Conservation (phyloP, 2,113 vertebrate genomes). For the Rhynchomys soricoides region DNA sequence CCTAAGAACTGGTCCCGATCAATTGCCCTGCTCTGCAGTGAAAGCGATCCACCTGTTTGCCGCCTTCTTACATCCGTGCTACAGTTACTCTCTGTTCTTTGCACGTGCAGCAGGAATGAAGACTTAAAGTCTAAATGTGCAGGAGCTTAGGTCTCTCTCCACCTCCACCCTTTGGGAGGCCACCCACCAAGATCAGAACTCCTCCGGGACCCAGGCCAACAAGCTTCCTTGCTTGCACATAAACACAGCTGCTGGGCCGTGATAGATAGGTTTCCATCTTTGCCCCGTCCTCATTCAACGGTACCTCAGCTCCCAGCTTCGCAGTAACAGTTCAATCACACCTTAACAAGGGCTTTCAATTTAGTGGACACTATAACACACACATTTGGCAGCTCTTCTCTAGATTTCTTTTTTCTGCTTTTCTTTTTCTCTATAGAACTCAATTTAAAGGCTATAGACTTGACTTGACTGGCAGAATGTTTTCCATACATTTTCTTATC, state of each 20-base stretch:
- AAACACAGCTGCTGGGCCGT: not conserved
- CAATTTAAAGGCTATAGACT: not conserved
- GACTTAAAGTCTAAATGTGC: not conserved
- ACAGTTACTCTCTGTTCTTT: not conserved
- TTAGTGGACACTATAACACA: not conserved
- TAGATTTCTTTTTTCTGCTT: not conserved
- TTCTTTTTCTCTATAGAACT: conserved; percentile 11
- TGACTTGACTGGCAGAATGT: not conserved
- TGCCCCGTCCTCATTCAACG: not conserved
- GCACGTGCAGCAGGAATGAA: not conserved
- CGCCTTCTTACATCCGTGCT: not conserved
- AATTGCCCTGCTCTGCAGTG: not conserved
- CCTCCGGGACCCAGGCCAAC: not conserved
- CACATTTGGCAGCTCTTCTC: not conserved
- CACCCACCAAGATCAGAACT: not conserved
- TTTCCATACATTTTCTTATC: conserved; percentile 50
- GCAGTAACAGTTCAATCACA: not conserved
- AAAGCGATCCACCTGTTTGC: not conserved
- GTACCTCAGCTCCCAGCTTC: not conserved
- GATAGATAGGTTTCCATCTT: fast-evolving
- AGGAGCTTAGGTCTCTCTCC: not conserved
- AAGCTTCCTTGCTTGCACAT: not conserved
- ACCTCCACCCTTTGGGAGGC: not conserved
- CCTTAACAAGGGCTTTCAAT: conserved; percentile 26
- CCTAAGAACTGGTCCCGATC: not conserved